Conservation (phyloP, 2,888 invertebrate species). For the Andricus quercusramuli region DNA sequence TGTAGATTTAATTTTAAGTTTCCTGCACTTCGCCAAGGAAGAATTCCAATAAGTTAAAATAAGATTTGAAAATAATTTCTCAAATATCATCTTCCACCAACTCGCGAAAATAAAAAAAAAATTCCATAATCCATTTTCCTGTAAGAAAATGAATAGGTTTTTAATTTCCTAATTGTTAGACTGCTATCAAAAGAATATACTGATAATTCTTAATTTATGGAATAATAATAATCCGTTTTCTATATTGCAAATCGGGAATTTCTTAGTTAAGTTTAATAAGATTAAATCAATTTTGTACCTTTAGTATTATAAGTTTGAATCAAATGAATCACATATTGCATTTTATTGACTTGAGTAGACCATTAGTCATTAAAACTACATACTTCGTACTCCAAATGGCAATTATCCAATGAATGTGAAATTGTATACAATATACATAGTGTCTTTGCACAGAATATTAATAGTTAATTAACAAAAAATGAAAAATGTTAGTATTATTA, state of each 20-base stretch:
- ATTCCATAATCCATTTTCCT: neutral
- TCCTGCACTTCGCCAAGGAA: conserved; percentile 87
- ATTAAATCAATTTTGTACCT: neutral
- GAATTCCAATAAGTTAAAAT: conserved; percentile 76
- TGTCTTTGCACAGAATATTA: neutral
- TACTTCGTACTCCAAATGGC: neutral
- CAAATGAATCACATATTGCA: conserved; percentile 12
- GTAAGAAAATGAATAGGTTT: neutral
- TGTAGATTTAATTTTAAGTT: conserved; percentile 88
- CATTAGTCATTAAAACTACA: conserved; percentile 17
- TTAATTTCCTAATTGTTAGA: neutral
- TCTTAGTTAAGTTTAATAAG: too few relatives aligned
- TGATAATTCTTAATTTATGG: neutral
- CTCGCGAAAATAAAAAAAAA: neutral
- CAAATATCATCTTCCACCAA: neutral
- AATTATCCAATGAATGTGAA: neutral
- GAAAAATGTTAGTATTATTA: neutral
- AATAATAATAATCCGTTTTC: neutral
- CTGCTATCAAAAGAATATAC: neutral
- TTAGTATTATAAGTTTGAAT: conserved; percentile 14
- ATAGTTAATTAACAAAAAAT: neutral
- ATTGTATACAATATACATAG: neutral
- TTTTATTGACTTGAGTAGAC: neutral
- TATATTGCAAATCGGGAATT: too few relatives aligned
- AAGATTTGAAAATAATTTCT: conserved; percentile 18